phyloP scores from a whole-genome alignment of 1,140 invertebrate species.

The Cheumatopsyche charites region DNA sequence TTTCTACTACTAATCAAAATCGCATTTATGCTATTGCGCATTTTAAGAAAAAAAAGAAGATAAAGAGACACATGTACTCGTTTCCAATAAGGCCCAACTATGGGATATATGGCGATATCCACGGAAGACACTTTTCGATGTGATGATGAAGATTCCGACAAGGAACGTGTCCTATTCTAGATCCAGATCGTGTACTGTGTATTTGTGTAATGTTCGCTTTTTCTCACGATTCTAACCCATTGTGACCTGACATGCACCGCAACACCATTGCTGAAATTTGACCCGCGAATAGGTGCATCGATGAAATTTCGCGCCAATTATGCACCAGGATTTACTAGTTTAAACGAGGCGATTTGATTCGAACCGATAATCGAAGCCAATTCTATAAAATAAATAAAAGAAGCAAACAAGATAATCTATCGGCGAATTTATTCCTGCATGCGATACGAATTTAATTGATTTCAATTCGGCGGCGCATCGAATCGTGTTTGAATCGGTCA shows the following conservation, averaged over 20 bases:
- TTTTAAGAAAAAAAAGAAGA: neutral
- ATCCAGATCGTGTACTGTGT: slow-evolving; percentile 45
- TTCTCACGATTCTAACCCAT: slow-evolving; percentile 45
- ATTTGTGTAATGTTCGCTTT: slow-evolving; percentile 41
- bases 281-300: neutral
- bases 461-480: too few species aligned
- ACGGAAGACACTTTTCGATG: neutral
- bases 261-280: slow-evolving; percentile 7
- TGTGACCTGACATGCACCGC: neutral
- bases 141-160: slow-evolving; percentile 9
- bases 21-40: slow-evolving; percentile 12
- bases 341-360: neutral
- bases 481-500: too few species aligned
- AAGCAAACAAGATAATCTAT: too few species aligned
- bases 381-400: too few species aligned
- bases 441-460: too few species aligned
- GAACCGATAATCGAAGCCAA: too few species aligned
- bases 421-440: too few species aligned
- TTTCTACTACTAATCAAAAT: slow-evolving; percentile 18
- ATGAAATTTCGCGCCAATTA: neutral
- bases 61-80: neutral
- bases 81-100: too few species aligned
- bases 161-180: slow-evolving; percentile 33
- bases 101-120: too few species aligned
- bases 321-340: neutral